phyloP scores from a whole-genome alignment of 2,888 invertebrate genomes.

The Meiosimyza decipiens region DNA sequence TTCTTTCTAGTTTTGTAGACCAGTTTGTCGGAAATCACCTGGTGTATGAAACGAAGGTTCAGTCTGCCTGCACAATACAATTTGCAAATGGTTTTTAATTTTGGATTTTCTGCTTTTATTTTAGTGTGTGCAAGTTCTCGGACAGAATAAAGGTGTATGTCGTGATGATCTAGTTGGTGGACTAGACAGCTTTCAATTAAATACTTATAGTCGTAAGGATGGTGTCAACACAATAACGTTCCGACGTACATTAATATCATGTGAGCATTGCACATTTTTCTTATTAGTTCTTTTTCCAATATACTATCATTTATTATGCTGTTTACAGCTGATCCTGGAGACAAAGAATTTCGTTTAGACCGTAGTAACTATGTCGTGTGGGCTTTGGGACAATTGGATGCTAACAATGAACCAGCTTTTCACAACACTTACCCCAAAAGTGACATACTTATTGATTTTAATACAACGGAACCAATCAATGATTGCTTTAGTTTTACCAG shows the following conservation, averaged over 20 bases:
- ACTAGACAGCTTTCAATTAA: conserved; percentile 83
- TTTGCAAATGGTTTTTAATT: background rate
- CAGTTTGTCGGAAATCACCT: no score
- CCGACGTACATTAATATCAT: conserved; percentile 78
- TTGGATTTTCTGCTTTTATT: conserved; percentile 43
- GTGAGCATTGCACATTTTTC: conserved; percentile 68
- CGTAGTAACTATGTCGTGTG: conserved; percentile 78
- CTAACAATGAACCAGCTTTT: conserved; percentile 82
- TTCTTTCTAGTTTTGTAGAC: no score
- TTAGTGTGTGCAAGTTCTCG: conserved; percentile 86
- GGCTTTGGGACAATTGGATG: conserved; percentile 85
- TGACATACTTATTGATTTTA: conserved; percentile 76
- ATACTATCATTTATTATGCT: conserved; percentile 33
- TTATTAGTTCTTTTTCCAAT: background rate
- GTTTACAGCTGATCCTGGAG: conserved; percentile 77
- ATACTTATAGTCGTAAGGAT: conserved; percentile 76
- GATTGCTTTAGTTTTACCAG: conserved; percentile 81
- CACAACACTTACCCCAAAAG: conserved; percentile 83
- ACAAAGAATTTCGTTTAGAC: conserved; percentile 77
- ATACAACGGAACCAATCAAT: conserved; percentile 72
- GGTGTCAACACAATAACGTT: conserved; percentile 85
- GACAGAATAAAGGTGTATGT: conserved; percentile 88
- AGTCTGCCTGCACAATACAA: no score
- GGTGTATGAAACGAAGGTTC: no score
- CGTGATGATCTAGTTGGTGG: conserved; percentile 85